These are phyloP conservation scores for Cydia amplana DNA, from an alignment of 1,140 invertebrate species.

Conservation along the genomic window DNA sequence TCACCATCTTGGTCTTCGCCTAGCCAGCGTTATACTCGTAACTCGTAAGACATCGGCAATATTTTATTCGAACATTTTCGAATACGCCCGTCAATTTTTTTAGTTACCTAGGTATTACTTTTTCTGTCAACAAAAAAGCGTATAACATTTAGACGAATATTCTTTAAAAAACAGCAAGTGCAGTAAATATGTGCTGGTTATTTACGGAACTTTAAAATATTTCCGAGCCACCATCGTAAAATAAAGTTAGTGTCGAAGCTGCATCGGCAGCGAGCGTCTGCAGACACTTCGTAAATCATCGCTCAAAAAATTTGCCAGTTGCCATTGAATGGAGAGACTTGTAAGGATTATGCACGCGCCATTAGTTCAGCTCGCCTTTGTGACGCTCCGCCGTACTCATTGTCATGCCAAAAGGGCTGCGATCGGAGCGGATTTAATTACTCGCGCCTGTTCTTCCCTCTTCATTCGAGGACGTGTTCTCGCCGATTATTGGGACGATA, in stretches of 20 bases:
- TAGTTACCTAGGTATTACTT: too few relatives aligned
- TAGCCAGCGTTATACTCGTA: too few relatives aligned
- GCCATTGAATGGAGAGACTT: constrained; percentile 50
- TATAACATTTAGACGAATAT: too few relatives aligned
- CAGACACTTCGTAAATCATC: constrained; percentile 45
- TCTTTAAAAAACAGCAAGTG: neutral
- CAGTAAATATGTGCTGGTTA: neutral
- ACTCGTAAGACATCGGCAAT: too few relatives aligned
- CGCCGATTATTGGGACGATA: constrained; percentile 2
- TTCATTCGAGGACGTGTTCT: constrained; percentile 24
- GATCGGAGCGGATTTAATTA: constrained; percentile 23
- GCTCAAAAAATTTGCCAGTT: constrained; percentile 50
- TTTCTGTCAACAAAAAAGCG: too few relatives aligned
- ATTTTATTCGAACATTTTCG: too few relatives aligned
- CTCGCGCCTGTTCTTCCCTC: constrained; percentile 23
- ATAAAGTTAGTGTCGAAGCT: neutral
- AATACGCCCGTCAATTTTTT: too few relatives aligned
- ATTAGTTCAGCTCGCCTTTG: constrained; percentile 56
- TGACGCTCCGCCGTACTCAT: constrained; percentile 42
- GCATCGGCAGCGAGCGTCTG: constrained; percentile 20
- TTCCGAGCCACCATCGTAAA: neutral
- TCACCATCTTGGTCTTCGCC: too few relatives aligned
- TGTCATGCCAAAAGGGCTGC: constrained; percentile 46
- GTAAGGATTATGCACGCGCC: constrained; percentile 54
- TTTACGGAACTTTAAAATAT: constrained; percentile 1